Base-by-base conservation (phyloP, 2,888 invertebrate species). In the Pollenia amentaria region DNA sequence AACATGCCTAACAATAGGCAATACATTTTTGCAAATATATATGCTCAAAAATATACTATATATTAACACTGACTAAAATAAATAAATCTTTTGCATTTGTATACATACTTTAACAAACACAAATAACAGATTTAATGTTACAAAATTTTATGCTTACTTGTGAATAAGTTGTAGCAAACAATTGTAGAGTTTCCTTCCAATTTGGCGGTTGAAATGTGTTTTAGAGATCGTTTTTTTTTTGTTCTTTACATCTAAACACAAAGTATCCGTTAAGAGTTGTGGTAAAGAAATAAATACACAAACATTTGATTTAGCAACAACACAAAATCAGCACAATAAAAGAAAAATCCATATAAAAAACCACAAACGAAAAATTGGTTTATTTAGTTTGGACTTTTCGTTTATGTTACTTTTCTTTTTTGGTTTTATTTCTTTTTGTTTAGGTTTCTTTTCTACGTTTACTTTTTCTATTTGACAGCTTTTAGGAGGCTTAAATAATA, bases 341-440 rank as follows among this genome's bases (percentile, higher is more conserved):
- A 73, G 21, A 78, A 64, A 75, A 70, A 62, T 73, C 12, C 64
- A 53, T 80, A 6, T 29, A 6, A 29, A 29, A 81, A 70, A 48
- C 60, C 65, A 60, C 51, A 84, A 67, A 51, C 14, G 51, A 67
- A 82, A 79, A 65, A 64, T 57, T 75, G 75, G 12, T 86, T 64
- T 79, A 83, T 86, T 79, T 83, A 83, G 57, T 76, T 83, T 40
- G 62, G 70, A 65, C 64, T 69, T 76, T 79, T 51, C 57, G 29
- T 55, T 53, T 18, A 55, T 18, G 38, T 55, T 65, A 38, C 11
- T 69, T 42, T 76, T 62, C 7, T 38, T 57, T 38, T 29, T 76
- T 44, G 21, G 53, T 11, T 67, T 29, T 29, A 29, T 29, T 70
- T 48, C n/a, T 44, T 77, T 4, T 64, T 48, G 16, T 57, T 6